These are phyloP conservation scores for Sarcoramphus papa DNA, from an alignment of 2,797 vertebrate species.

Conservation along the genomic window DNA sequence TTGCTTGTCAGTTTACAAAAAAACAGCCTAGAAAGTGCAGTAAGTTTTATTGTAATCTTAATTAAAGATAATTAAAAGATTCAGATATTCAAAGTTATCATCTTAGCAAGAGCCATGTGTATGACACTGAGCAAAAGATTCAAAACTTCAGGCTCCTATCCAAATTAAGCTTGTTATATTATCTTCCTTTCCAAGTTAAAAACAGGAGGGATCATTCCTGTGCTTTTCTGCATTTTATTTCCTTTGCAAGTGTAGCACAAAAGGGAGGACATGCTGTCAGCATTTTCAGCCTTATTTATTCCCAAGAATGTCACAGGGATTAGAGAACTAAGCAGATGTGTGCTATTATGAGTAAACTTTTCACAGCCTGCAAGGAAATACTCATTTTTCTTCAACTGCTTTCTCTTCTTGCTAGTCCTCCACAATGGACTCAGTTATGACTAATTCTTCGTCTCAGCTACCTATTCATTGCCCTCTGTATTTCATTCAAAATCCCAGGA, in stretches of 20 bases:
- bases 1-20: not conserved
- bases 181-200: not conserved
- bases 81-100: not conserved
- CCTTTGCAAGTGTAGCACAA: not conserved
- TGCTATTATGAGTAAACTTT: not conserved
- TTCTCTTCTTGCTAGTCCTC: not conserved
- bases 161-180: not conserved
- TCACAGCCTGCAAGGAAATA: not conserved
- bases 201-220: not conserved
- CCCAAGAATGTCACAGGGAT: not conserved
- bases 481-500: not conserved
- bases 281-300: not conserved
- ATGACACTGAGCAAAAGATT: not conserved
- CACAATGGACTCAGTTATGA: not conserved
- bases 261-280: not conserved
- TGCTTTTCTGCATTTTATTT: not conserved
- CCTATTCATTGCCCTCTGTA: not conserved
- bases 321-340: not conserved
- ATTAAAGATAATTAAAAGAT: not conserved
- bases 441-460: not conserved
- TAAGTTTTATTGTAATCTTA: not conserved
- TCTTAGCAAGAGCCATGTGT: not conserved
- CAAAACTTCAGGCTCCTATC: not conserved
- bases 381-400: not conserved
- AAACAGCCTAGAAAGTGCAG: not conserved